Evolutionary conservation across 2,797 vertebrate species (phyloP).

Genomic region (Enteromius thamalakanensis): DNA sequence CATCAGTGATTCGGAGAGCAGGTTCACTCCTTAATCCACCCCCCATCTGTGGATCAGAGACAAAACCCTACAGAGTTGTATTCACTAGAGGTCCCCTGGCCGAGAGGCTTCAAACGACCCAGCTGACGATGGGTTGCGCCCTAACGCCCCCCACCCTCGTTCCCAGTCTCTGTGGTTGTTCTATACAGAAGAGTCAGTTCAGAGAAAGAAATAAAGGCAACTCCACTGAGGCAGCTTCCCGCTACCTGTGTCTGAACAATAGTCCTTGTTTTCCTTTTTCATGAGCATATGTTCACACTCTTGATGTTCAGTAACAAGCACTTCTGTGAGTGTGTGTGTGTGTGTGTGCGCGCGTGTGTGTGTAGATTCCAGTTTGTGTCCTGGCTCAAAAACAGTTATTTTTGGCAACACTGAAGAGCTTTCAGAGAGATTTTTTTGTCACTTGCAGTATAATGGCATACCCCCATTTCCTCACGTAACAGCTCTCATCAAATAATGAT

Average conservation of each 20-base stretch:
- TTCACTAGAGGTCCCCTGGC: constrained; percentile 21
- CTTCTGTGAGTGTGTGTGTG: constrained; percentile 71
- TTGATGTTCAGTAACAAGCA: constrained; percentile 78
- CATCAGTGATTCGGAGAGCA: constrained; percentile 29
- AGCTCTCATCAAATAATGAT: constrained; percentile 72
- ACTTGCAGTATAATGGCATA: constrained; percentile 72
- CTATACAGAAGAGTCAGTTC: constrained; percentile 71
- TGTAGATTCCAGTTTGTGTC: constrained; percentile 75
- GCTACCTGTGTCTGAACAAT: constrained; percentile 70
- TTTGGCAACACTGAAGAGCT: constrained; percentile 84
- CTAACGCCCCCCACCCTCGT: neutral
- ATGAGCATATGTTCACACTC: constrained; percentile 68
- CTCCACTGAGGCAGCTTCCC: constrained; percentile 74
- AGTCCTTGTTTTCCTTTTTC: constrained; percentile 68
- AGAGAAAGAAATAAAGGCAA: constrained; percentile 77
- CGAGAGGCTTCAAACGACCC: neutral
- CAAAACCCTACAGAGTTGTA: constrained; percentile 28
- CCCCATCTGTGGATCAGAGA: constrained; percentile 5
- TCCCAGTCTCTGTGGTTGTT: constrained; percentile 65
- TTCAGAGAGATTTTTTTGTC: constrained; percentile 68
- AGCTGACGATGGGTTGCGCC: constrained; percentile 11
- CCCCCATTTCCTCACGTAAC: constrained; percentile 71
- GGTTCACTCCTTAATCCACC: constrained; percentile 28
- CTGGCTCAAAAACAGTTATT: constrained; percentile 82
- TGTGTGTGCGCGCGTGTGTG: constrained; percentile 55